phyloP scores from a whole-genome alignment of 2,888 invertebrate species.

The Diaphora mendica region DNA sequence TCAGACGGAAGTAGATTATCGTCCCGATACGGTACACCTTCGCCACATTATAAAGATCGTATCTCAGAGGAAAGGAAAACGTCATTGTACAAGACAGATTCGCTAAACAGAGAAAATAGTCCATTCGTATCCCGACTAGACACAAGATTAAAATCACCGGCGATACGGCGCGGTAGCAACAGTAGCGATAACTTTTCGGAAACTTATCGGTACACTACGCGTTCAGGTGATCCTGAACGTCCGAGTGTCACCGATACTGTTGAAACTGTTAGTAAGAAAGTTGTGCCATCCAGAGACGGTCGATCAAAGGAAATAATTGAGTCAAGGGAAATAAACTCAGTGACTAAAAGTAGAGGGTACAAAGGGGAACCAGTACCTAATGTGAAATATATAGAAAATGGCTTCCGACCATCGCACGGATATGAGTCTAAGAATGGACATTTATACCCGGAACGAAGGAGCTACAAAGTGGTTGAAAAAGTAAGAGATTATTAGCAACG shows the following conservation, averaged over 20 bases:
- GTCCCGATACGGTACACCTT: slow-evolving; percentile 79
- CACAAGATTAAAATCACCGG: slow-evolving; percentile 78
- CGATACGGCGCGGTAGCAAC: slow-evolving; percentile 88
- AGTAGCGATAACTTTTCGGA: slow-evolving; percentile 91
- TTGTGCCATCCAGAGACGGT: slow-evolving; percentile 88
- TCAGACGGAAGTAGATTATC: slow-evolving; percentile 82
- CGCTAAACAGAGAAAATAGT: slow-evolving; percentile 79
- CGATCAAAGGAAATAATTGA: slow-evolving; percentile 89
- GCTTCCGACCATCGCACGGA: slow-evolving; percentile 70
- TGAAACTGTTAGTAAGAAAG: slow-evolving; percentile 89
- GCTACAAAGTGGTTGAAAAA: slow-evolving; percentile 81
- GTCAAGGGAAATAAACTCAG: slow-evolving; percentile 90
- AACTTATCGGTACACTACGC: slow-evolving; percentile 89
- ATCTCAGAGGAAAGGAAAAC: slow-evolving; percentile 80
- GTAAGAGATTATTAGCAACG: slow-evolving; percentile 79
- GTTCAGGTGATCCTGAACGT: slow-evolving; percentile 88
- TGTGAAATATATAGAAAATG: slow-evolving; percentile 86
- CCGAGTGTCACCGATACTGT: slow-evolving; percentile 91
- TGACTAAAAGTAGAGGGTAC: slow-evolving; percentile 88
- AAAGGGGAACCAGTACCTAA: slow-evolving; percentile 79
- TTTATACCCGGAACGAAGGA: slow-evolving; percentile 75
- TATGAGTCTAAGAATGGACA: slow-evolving; percentile 78
- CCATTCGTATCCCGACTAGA: slow-evolving; percentile 81
- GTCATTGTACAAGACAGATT: slow-evolving; percentile 81
- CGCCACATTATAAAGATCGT: slow-evolving; percentile 81